Conservation (phyloP, 1,140 invertebrate species). For the Drosophila lini region DNA sequence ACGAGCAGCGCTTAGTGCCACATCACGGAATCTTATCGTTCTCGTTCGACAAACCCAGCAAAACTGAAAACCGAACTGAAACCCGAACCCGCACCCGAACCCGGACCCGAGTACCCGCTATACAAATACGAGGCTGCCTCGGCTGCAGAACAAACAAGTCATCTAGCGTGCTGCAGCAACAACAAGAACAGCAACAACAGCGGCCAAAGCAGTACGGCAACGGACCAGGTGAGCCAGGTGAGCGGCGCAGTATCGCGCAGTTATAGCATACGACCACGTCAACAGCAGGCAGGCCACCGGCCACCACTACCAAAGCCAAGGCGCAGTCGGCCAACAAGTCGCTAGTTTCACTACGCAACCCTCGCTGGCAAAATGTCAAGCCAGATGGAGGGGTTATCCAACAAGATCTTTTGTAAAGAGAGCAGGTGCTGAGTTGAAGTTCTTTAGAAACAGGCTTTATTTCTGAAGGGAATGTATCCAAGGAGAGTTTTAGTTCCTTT, state of each 20-base stretch:
- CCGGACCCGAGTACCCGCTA: conserved; percentile 25
- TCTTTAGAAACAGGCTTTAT: neutral
- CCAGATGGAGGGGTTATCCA: conserved; percentile 41
- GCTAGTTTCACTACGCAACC: conserved; percentile 59
- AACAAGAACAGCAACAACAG: conserved; percentile 33
- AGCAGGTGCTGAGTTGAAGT: conserved; percentile 36
- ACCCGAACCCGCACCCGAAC: conserved; percentile 29
- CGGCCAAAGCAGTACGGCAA: conserved; percentile 22
- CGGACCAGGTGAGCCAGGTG: conserved; percentile 55
- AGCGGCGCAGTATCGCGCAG: conserved; percentile 64
- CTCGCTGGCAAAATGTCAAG: conserved; percentile 74
- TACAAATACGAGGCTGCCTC: conserved; percentile 62
- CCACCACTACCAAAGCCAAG: conserved; percentile 53
- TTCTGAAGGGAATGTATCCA: neutral
- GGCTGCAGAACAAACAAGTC: conserved; percentile 81
- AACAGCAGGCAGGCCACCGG: conserved; percentile 39
- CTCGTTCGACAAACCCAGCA: conserved; percentile 57
- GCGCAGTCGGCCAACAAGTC: conserved; percentile 35
- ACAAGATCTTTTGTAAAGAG: conserved; percentile 22
- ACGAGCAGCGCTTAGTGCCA: conserved; percentile 81
- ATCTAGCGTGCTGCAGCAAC: conserved; percentile 62
- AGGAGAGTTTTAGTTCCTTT: neutral
- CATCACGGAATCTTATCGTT: conserved; percentile 81
- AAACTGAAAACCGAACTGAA: conserved; percentile 38
- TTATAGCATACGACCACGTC: conserved; percentile 79